A percentile compares a stretch with the other conserved stretches of the same genome.
Evolutionary conservation across 2,888 invertebrate genomes (phyloP).

Genomic region (Chrysina gloriosa): DNA sequence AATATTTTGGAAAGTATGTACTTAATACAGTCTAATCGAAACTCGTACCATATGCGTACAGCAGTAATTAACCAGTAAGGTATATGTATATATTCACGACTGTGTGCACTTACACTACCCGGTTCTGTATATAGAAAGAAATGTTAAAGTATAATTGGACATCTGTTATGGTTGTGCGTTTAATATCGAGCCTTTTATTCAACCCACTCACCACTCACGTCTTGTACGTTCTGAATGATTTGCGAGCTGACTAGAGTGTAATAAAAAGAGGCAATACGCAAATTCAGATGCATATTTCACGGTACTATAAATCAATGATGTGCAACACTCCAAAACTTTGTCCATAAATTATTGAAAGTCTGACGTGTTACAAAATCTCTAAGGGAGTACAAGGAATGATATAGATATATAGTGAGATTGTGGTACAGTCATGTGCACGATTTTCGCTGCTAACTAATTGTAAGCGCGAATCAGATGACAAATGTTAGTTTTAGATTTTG

Average conservation of each 20-base stretch:
- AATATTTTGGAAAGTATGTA: too few species aligned
- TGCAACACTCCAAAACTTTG: constrained; percentile 60
- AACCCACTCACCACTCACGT: constrained; percentile 34
- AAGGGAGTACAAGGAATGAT: constrained; percentile 34
- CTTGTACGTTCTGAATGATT: constrained; percentile 59
- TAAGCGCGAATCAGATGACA: not conserved
- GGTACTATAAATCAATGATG: constrained; percentile 63
- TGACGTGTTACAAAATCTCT: constrained; percentile 36
- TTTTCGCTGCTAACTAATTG: constrained; percentile 4
- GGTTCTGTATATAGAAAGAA: too few species aligned
- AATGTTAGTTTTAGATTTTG: not conserved
- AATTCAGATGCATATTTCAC: constrained; percentile 66
- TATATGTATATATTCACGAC: too few species aligned
- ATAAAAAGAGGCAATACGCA: constrained; percentile 64
- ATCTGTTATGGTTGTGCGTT: constrained; percentile 3
- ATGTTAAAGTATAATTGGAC: constrained; percentile 6
- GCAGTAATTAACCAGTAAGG: too few species aligned
- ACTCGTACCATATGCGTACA: too few species aligned
- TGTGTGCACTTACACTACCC: too few species aligned
- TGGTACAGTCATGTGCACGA: constrained; percentile 26
- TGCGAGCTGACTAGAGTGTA: constrained; percentile 61
- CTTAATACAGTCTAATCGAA: too few species aligned
- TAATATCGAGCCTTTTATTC: constrained; percentile 29
- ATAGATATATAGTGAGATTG: constrained; percentile 32
- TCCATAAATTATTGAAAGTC: constrained; percentile 47